Conservation (phyloP, 2,113 vertebrate genomes). For the mouse (Mus musculus) region GRCm39 chr6:125293001-125293500, state of each 20-base stretch:
- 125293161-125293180: background rate
- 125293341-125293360: background rate
- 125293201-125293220: background rate
- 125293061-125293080: background rate
- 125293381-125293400: background rate
- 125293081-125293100: background rate
- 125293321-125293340: background rate
- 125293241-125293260: background rate
- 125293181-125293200: background rate
- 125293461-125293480: background rate
- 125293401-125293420: background rate
- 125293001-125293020: background rate
- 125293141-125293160: background rate
- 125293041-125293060: background rate
- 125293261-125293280: background rate
- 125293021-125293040: background rate
- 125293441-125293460: background rate
- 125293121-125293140: background rate
- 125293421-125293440: background rate
- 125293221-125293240: background rate
- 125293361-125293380: background rate
- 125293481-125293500: background rate
- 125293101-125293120: no score
- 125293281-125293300: background rate
- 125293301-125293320: background rate